Base-by-base conservation (phyloP, 1,140 invertebrate genomes). In the Uloborus diversus region DNA sequence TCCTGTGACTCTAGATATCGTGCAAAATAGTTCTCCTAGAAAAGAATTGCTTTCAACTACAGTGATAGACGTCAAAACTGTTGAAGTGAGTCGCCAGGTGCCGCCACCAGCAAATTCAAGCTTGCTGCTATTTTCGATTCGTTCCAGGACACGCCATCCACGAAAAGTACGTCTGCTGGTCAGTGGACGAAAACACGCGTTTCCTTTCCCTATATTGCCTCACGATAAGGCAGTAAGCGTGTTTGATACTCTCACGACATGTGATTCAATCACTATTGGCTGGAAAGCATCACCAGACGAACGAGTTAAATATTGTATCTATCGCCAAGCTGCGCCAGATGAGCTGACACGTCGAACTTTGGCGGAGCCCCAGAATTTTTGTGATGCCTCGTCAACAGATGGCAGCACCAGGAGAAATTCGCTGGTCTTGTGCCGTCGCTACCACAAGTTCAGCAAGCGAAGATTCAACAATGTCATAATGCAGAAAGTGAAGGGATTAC, bases 301-400 rank as follows among this genome's bases (percentile, higher is more conserved):
- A 14, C 83, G 84, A 56, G 85, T 85, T n/a, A 83, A 78, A 20
- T 87, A 86, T 62, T 87, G 86, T 80, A 66, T 87, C n/a, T 86
- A 86, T 59, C 75, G 83, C 59, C 83, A 84, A 17, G 51, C 82
- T 80, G 83, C 79, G 65, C 42, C 76, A 56, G 37, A 56, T 61
- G 32, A 71, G 23, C 23, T 61, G 7, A 28, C 49, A 13, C 7
- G 32, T 25, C 20, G 47, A 23, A 66, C 35, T 4, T 25, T 61
- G 32, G 28, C 82, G 62, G 65, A 82, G 79, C 69, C 82, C 69
- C 71, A 85, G 20, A 68, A 84, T 23, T 68, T 78, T 13, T 84
- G 83, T 28, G 64, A 80, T 1, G 23, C 65, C 0, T 57, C 33
- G 0, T n/a, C n/a, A n/a, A 32, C 35, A 30, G 47, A 75, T 13